Percentiles rank a stretch among this genome's conserved stretches.
Conservation (phyloP, 2,797 vertebrate genomes). For the Rhincodon typus region DNA sequence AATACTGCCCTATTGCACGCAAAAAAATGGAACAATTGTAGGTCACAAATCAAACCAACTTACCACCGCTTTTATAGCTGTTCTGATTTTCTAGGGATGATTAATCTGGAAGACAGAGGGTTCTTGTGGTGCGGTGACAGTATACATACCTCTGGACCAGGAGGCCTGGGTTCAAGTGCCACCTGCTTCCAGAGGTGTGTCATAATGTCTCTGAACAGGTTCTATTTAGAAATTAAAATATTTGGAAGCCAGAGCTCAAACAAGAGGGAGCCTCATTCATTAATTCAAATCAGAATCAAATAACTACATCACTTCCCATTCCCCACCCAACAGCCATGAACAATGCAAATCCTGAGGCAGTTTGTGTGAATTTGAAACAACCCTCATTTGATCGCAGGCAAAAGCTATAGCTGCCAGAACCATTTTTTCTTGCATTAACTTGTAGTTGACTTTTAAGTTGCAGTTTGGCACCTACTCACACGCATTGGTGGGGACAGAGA, state of each 20-base stretch:
- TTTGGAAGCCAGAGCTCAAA: neutral
- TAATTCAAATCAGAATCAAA: neutral
- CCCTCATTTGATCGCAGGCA: neutral
- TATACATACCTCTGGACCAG: too few species aligned
- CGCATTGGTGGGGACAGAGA: neutral
- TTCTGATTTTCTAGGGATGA: neutral
- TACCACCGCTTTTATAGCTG: neutral
- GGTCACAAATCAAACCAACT: neutral
- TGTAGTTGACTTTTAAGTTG: neutral
- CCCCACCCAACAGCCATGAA: neutral
- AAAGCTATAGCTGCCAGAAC: neutral
- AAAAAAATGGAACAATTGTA: neutral
- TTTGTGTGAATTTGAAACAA: neutral
- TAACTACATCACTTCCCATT: neutral
- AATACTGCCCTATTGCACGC: neutral
- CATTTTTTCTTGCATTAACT: neutral
- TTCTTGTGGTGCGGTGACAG: too few species aligned
- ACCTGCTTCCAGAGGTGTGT: too few species aligned
- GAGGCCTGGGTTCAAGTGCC: too few species aligned
- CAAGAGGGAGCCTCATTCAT: neutral
- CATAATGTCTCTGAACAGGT: too few species aligned
- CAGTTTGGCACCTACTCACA: neutral
- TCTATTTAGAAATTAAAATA: too few species aligned
- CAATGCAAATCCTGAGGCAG: neutral
- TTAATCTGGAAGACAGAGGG: neutral